Evolutionary conservation across 2,888 invertebrate genomes (phyloP).

Genomic region (Pyralis farinalis): DNA sequence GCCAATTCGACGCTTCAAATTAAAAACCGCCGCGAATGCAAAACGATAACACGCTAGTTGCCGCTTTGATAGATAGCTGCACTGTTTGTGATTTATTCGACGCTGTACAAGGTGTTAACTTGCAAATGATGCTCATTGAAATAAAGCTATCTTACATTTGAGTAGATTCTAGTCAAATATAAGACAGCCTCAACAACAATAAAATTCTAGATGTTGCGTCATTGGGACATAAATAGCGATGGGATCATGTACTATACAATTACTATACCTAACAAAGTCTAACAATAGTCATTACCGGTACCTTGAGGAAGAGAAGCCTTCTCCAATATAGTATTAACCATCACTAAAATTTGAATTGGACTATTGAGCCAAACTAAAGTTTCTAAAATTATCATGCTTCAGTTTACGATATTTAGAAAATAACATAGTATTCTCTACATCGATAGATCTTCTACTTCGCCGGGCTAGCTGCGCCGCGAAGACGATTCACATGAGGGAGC

Average conservation of each 20-base stretch:
- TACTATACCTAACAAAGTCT: conserved; percentile 1
- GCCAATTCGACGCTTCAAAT: conserved; percentile 77
- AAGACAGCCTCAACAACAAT: not conserved
- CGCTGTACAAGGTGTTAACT: conserved; percentile 46
- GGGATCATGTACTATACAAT: not conserved
- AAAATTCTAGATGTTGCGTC: not conserved
- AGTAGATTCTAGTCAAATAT: not conserved
- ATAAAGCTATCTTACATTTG: conserved; percentile 9
- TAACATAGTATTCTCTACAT: not conserved
- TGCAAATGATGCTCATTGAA: conserved; percentile 25
- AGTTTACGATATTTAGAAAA: too few relatives aligned
- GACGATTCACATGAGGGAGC: conserved; percentile 24
- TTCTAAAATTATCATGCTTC: too few relatives aligned
- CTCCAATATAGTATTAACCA: too few relatives aligned
- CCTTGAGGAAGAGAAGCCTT: too few relatives aligned
- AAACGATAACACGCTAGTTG: conserved; percentile 53
- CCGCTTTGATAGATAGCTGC: conserved; percentile 62
- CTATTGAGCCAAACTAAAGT: too few relatives aligned
- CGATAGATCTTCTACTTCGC: conserved; percentile 40
- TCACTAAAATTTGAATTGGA: too few relatives aligned
- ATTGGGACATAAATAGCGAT: conserved; percentile 1
- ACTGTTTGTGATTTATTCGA: conserved; percentile 62
- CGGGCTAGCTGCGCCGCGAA: conserved; percentile 20
- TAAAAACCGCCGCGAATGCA: conserved; percentile 67
- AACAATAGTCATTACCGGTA: not conserved